Percentiles rank a stretch among this genome's conserved stretches.
Conservation (phyloP, 2,888 invertebrate genomes). For the Volucella zonaria region DNA sequence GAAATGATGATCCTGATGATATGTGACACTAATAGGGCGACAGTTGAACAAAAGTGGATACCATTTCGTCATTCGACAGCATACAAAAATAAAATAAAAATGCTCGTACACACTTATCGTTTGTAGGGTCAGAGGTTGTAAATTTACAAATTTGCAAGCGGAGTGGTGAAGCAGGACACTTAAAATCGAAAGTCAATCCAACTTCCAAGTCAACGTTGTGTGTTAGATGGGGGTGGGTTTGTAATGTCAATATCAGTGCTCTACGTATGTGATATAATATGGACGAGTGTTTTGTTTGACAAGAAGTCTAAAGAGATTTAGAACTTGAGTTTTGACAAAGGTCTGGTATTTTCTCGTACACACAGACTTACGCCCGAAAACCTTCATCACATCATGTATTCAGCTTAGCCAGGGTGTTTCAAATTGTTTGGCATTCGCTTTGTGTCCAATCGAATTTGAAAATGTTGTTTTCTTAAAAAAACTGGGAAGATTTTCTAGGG, state of each 20-base stretch:
- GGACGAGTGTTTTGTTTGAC: no score
- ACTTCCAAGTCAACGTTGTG: neutral
- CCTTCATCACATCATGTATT: no score
- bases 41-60: conserved; percentile 5
- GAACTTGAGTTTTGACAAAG: neutral
- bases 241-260: neutral
- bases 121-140: no score
- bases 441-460: no score
- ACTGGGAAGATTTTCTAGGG: no score
- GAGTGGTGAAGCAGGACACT: neutral
- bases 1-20: conserved; percentile 43
- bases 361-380: neutral
- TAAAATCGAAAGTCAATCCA: neutral
- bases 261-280: neutral
- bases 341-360: neutral
- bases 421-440: no score
- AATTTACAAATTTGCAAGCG: neutral
- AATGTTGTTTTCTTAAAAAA: no score
- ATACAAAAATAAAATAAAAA: neutral
- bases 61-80: neutral
- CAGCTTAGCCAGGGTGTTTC: no score
- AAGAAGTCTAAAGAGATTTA: no score
- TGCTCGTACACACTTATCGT: no score
- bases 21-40: conserved; percentile 46
- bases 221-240: neutral